phyloP scores from a whole-genome alignment of 2,888 invertebrate species.

The Aleiodes testaceus region DNA sequence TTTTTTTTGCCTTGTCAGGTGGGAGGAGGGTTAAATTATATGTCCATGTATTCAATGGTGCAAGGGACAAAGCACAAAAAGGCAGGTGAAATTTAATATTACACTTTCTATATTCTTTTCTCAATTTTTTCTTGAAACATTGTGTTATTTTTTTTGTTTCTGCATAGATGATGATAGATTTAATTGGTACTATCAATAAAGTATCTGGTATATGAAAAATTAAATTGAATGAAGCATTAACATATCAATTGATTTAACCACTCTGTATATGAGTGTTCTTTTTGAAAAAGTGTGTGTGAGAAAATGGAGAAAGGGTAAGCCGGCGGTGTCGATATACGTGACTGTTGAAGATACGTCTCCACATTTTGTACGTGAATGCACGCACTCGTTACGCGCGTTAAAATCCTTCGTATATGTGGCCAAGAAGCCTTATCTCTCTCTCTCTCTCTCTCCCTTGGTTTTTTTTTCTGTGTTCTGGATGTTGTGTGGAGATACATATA shows the following conservation, averaged over 20 bases:
- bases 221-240: too few relatives aligned
- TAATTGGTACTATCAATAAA: constrained; percentile 63
- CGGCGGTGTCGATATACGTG: constrained; percentile 34
- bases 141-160: neutral
- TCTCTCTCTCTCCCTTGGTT: neutral
- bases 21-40: neutral
- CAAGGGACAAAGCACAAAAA: neutral
- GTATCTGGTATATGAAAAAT: too few relatives aligned
- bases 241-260: too few relatives aligned
- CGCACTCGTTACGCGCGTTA: constrained; percentile 22
- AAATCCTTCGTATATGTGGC: constrained; percentile 12
- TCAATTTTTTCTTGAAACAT: neutral
- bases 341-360: constrained; percentile 31
- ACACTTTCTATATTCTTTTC: neutral
- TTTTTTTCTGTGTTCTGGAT: constrained; percentile 13
- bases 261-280: neutral
- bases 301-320: constrained; percentile 21
- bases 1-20: neutral
- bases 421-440: neutral
- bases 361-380: constrained; percentile 37
- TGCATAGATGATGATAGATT: constrained; percentile 48
- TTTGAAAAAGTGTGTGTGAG: constrained; percentile 5
- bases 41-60: neutral
- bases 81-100: constrained; percentile 7
- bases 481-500: constrained; percentile 27